phyloP scores from a whole-genome alignment of 2,113 vertebrate species.

The Chamaea fasciata region DNA sequence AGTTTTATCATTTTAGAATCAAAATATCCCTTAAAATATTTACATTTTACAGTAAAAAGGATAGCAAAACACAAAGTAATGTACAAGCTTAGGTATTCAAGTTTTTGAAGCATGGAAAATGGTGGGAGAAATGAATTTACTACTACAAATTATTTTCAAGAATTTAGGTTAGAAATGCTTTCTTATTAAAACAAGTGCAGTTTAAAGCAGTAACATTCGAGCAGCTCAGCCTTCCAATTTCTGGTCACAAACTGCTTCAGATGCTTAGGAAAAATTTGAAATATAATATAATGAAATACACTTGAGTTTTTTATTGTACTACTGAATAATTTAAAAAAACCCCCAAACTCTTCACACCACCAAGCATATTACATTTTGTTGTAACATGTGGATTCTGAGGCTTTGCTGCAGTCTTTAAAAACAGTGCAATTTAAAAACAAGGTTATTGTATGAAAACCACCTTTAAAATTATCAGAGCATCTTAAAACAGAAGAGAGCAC shows the following conservation, averaged over 20 bases:
- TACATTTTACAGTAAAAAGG: conserved; percentile 88
- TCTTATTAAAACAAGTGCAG: conserved; percentile 64
- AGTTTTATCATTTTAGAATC: conserved; percentile 83
- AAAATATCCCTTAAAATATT: conserved; percentile 90
- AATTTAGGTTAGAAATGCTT: conserved; percentile 56
- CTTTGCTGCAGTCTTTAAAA: conserved; percentile 68
- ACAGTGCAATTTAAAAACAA: conserved; percentile 77
- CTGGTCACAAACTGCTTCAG: conserved; percentile 63
- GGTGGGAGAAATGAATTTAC: conserved; percentile 61
- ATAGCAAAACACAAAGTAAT: conserved; percentile 86
- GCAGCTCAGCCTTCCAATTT: conserved; percentile 59
- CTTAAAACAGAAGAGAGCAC: conserved; percentile 71
- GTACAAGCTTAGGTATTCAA: conserved; percentile 85
- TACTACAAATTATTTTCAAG: conserved; percentile 68
- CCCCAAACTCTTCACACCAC: neutral
- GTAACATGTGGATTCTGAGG: conserved; percentile 42
- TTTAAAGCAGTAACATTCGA: conserved; percentile 65
- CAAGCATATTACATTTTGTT: neutral
- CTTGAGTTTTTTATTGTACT: neutral
- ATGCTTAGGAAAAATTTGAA: conserved; percentile 62
- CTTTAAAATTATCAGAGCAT: conserved; percentile 69
- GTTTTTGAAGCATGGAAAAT: conserved; percentile 76
- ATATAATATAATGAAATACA: neutral
- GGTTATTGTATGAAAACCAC: conserved; percentile 67
- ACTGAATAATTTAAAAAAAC: conserved; percentile 19